Evolutionary conservation across 2,888 invertebrate genomes (phyloP).

Genomic region (Neocrepidodera transversa): DNA sequence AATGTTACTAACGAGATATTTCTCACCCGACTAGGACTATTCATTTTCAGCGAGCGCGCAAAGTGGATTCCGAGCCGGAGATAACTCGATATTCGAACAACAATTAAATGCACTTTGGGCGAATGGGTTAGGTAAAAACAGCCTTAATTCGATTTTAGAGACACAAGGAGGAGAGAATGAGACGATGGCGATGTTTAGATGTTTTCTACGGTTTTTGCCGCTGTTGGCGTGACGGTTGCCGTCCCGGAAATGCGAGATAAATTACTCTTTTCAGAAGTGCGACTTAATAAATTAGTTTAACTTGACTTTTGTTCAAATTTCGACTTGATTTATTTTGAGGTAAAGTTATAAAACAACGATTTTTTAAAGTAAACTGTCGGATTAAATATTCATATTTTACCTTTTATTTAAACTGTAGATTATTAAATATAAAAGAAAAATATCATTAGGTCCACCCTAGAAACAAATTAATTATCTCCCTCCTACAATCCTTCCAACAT

Average conservation of each 20-base stretch:
- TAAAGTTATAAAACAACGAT: no score
- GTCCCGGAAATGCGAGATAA: conserved; percentile 7
- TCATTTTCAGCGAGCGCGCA: conserved; percentile 46
- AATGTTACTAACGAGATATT: conserved; percentile 57
- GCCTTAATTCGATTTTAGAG: conserved; percentile 40
- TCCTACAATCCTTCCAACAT: no score
- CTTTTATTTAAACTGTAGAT: no score
- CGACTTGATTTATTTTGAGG: no score
- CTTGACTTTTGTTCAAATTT: no score
- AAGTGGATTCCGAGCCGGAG: conserved; percentile 48
- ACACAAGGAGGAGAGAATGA: conserved; percentile 12
- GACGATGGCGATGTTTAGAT: neutral
- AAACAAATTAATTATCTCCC: no score
- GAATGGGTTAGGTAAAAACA: conserved; percentile 52
- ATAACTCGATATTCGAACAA: conserved; percentile 53
- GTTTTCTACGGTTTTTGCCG: conserved; percentile 3
- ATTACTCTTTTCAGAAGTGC: conserved; percentile 5
- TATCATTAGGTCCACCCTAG: no score
- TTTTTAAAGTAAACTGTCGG: no score
- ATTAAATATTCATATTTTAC: no score
- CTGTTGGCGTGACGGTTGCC: conserved; percentile 11
- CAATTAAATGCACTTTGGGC: conserved; percentile 55
- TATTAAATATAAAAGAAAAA: no score
- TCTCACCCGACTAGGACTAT: conserved; percentile 43
- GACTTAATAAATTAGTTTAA: neutral